phyloP scores from a whole-genome alignment of 2,888 invertebrate species.

The Muscina levida region DNA sequence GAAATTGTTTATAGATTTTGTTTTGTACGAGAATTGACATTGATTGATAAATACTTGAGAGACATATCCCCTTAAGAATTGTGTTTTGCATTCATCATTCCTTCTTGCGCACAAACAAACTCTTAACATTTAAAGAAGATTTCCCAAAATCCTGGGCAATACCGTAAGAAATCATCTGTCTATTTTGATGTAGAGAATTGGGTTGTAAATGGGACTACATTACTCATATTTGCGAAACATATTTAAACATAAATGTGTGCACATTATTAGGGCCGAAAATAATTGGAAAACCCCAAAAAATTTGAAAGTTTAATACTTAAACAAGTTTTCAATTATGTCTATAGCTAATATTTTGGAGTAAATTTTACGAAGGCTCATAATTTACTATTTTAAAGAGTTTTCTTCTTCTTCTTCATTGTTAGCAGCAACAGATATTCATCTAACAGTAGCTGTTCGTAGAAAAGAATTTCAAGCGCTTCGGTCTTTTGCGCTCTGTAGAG shows the following conservation, averaged over 20 bases:
- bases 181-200: conserved; percentile 17
- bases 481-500: too few species aligned
- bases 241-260: background rate
- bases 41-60: conserved; percentile 58
- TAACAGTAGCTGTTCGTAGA: too few species aligned
- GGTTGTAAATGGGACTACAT: conserved; percentile 12
- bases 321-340: too few species aligned
- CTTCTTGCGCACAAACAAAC: background rate
- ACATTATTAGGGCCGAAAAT: too few species aligned
- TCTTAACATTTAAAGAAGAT: background rate
- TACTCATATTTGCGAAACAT: background rate
- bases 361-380: too few species aligned
- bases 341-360: too few species aligned
- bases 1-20: conserved; percentile 58
- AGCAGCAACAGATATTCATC: too few species aligned
- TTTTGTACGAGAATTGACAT: conserved; percentile 53
- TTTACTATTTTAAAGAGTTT: too few species aligned
- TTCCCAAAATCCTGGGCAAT: background rate
- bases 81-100: background rate
- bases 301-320: too few species aligned
- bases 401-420: too few species aligned
- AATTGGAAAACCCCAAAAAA: too few species aligned
- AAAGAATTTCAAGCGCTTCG: too few species aligned
- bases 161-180: conserved; percentile 25
- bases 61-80: background rate